These are phyloP conservation scores for Auanema sp. DNA, from an alignment of 2,888 invertebrate genomes.

Conservation along the genomic window DNA sequence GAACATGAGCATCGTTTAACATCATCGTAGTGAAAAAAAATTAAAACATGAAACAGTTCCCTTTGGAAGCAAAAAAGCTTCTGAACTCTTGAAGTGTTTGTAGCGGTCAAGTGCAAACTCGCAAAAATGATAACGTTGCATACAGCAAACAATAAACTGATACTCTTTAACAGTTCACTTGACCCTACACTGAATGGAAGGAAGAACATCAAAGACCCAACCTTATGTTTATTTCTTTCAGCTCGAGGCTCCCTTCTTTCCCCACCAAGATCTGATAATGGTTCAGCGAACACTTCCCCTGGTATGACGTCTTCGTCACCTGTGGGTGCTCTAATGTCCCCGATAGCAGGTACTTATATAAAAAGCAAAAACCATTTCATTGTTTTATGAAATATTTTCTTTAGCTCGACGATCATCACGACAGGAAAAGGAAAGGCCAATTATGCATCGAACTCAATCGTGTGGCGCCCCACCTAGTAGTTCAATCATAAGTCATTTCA, in stretches of 20 bases:
- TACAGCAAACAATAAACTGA: no score
- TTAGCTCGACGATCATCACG: slow-evolving; percentile 34
- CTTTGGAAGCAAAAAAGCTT: no score
- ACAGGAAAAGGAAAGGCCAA: slow-evolving; percentile 35
- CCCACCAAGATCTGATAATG: slow-evolving; percentile 23
- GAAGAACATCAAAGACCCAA: no score
- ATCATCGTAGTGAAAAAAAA: no score
- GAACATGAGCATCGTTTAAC: no score
- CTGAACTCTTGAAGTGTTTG: no score
- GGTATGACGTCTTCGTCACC: slow-evolving; percentile 23
- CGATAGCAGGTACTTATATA: slow-evolving; percentile 2
- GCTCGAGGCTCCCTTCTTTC: slow-evolving; percentile 18
- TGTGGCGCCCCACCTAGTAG: slow-evolving; percentile 43
- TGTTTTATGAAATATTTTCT: slow-evolving; percentile 7
- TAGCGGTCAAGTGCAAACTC: no score
- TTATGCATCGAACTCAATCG: slow-evolving; percentile 44
- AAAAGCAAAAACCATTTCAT: background rate
- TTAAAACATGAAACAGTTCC: no score
- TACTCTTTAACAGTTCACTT: no score
- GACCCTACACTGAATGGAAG: no score
- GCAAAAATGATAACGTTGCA: no score
- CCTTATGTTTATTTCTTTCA: background rate
- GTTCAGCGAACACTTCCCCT: slow-evolving; percentile 19
- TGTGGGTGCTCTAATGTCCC: slow-evolving; percentile 22
- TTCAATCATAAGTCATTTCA: slow-evolving; percentile 55